Conservation (phyloP, 2,888 invertebrate species). For the Flabesymbios commensalis region DNA sequence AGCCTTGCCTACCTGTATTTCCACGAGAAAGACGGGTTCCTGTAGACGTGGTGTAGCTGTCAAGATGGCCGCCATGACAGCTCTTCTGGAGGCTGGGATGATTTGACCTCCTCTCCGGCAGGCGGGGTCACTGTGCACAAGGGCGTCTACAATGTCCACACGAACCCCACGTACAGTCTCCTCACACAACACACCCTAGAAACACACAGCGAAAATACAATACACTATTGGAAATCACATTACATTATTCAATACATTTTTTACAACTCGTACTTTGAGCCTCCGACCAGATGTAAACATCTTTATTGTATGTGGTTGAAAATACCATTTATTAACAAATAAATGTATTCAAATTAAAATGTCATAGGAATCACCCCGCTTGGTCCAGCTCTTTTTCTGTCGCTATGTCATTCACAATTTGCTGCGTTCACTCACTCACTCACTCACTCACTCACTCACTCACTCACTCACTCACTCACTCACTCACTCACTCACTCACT, state of each 20-base stretch:
- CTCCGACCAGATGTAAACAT: too few species aligned
- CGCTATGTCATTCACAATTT: background rate
- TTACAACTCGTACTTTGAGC: too few species aligned
- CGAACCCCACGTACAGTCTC: slow-evolving; percentile 27
- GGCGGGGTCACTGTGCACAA: slow-evolving; percentile 25
- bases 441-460: slow-evolving; percentile 21
- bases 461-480: slow-evolving; percentile 21
- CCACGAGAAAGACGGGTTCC: slow-evolving; percentile 32
- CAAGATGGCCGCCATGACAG: slow-evolving; percentile 24
- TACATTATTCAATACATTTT: too few species aligned
- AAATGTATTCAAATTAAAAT: too few species aligned
- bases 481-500: slow-evolving; percentile 20
- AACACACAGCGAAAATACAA: background rate
- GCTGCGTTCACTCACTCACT: slow-evolving; percentile 15
- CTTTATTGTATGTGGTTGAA: too few species aligned
- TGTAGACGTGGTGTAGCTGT: slow-evolving; percentile 26
- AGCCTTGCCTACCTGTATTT: slow-evolving; percentile 18
- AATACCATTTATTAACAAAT: too few species aligned
- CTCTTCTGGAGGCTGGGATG: slow-evolving; percentile 30
- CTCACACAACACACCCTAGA: slow-evolving; percentile 22
- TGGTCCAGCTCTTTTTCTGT: background rate
- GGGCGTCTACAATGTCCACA: slow-evolving; percentile 26
- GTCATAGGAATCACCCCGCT: too few species aligned
- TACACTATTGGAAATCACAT: too few species aligned
- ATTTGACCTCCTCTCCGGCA: slow-evolving; percentile 31